Percentiles rank a stretch among this genome's conserved stretches.
Evolutionary conservation across 2,797 vertebrate genomes (phyloP).

Genomic region (Pagetopsis macropterus): DNA sequence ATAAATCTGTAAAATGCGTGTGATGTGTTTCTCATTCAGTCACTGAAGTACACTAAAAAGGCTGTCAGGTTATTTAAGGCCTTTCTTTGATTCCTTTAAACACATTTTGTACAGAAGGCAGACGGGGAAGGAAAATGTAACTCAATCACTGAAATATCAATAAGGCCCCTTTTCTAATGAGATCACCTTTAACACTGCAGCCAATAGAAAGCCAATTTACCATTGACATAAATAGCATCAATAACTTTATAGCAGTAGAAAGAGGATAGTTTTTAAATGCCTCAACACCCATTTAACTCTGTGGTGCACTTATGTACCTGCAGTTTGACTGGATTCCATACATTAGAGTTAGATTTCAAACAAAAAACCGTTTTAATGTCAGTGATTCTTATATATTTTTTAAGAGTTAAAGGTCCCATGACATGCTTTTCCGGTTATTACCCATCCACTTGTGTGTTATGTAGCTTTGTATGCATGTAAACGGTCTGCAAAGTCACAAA

Average conservation of each 20-base stretch:
- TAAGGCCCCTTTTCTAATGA: constrained; percentile 27
- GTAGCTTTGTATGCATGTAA: no score
- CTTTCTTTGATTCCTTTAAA: constrained; percentile 29
- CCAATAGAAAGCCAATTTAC: constrained; percentile 9
- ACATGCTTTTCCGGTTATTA: no score
- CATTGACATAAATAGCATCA: constrained; percentile 18
- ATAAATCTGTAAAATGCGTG: not conserved
- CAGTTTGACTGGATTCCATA: not conserved
- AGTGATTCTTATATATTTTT: not conserved
- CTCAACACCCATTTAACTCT: not conserved
- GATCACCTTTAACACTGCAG: constrained; percentile 25
- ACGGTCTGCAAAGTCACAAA: no score
- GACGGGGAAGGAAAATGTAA: not conserved
- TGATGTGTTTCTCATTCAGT: not conserved
- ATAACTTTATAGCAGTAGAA: not conserved
- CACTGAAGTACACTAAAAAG: not conserved
- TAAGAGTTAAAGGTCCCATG: no score
- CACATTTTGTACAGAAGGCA: constrained; percentile 11
- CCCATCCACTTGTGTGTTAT: no score
- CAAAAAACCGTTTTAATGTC: not conserved
- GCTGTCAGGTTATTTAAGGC: constrained; percentile 14
- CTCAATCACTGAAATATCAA: constrained; percentile 43
- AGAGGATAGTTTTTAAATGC: not conserved
- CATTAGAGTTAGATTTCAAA: not conserved
- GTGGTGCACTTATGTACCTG: not conserved